Evolutionary conservation across 2,113 vertebrate genomes (phyloP), one percentile per base, ranked within the genome.

Genomic region (Aspidoscelis tigris): DNA sequence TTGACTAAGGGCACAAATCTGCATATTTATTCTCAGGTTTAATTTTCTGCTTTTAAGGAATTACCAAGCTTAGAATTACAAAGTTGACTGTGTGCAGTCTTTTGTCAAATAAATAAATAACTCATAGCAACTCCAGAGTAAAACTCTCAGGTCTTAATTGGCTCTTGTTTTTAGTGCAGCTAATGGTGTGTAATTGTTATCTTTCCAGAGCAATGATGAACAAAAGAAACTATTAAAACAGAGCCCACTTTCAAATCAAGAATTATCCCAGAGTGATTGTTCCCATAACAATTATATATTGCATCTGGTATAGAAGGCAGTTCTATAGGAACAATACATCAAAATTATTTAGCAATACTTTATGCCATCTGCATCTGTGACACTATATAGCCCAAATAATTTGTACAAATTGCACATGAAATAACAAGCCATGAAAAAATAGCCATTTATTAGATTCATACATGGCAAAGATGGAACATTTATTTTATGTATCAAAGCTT

Each of bases 141-240:
- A 79, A 87, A 88, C 83, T 0, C 7, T 2, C 0, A 65, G 7
- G 0, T 78, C 80, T 93, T 89, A 89, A 91, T 61, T 86, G 55
- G 82, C 1, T 22, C 7, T 86, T 90, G 0, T 43, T 70, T 89
- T 90, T 86, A 74, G 3, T 73, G 33, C 16, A 81, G 9, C 0
- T 75, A 88, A 84, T 66, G 82, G 9, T 41, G 3, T 2, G 53
- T 81, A 92, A 88, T 14, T 88, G 1, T 4, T 82, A 0, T 87
- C 26, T 88, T 88, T 82, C 61, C 43, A 82, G 3, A 93, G 22
- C 26, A 58, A 65, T 61, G 47, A 73, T 65, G 86, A 85, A 9
- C 8, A 87, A 86, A 89, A 86, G 4, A 69, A 85, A 82, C 21
- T n/a, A 81, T 68, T 81, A 81, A 86, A 92, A 86, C 80, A 70